phyloP scores from a whole-genome alignment of 2,113 vertebrate species.

The Salvator merianae region DNA sequence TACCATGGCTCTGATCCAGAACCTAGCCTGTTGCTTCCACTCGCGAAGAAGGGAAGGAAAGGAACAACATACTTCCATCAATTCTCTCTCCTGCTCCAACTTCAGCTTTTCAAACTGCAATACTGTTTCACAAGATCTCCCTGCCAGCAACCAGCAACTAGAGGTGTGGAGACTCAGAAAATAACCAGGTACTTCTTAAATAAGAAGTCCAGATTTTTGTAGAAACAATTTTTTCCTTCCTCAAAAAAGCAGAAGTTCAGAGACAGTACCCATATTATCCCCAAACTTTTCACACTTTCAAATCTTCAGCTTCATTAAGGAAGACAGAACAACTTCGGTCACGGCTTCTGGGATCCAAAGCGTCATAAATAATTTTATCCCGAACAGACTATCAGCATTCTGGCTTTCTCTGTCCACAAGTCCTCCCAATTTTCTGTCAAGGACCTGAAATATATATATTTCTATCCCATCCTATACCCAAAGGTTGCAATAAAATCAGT shows the following conservation, averaged over 20 bases:
- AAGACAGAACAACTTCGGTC: background rate
- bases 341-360: background rate
- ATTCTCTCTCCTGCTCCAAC: background rate
- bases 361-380: background rate
- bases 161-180: too few relatives aligned
- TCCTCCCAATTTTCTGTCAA: background rate
- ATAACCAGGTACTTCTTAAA: too few relatives aligned
- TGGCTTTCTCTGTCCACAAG: background rate
- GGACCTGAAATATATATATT: too few relatives aligned
- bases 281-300: too few relatives aligned
- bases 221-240: too few relatives aligned
- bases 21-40: background rate
- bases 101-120: background rate
- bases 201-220: too few relatives aligned
- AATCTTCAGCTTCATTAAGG: background rate
- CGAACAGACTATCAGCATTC: background rate
- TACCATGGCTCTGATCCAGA: background rate
- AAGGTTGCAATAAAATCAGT: too few relatives aligned
- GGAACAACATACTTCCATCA: background rate
- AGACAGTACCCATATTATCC: too few relatives aligned
- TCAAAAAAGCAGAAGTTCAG: too few relatives aligned
- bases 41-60: background rate
- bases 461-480: too few relatives aligned
- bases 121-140: background rate
- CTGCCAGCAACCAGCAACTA: too few relatives aligned